Conservation (phyloP, 2,888 invertebrate species). For the Hipparchia sbordonii region DNA sequence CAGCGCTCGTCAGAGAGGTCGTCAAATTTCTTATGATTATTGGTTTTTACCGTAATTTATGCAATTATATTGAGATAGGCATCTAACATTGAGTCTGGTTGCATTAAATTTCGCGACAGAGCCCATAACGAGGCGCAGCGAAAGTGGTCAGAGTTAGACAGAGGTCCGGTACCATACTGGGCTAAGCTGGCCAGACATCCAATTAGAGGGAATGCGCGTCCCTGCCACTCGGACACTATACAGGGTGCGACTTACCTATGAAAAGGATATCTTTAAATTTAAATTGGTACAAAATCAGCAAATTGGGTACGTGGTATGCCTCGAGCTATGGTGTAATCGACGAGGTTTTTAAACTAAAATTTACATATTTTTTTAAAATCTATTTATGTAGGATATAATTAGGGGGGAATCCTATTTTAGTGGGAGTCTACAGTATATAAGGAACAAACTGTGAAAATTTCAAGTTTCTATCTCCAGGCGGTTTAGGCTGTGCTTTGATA, state of each 20-base stretch:
- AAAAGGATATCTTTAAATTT: background rate
- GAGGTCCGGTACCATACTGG: slow-evolving; percentile 64
- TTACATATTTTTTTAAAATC: too few relatives aligned
- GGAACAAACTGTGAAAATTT: too few relatives aligned
- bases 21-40: too few relatives aligned
- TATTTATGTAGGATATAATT: too few relatives aligned
- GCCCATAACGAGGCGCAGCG: slow-evolving; percentile 49
- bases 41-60: background rate
- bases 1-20: too few relatives aligned
- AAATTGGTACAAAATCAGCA: background rate
- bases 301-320: too few relatives aligned
- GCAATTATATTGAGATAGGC: background rate
- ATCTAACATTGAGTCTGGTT: background rate
- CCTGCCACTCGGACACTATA: slow-evolving; percentile 55
- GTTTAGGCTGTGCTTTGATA: too few relatives aligned
- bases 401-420: too few relatives aligned
- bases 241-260: slow-evolving; percentile 54
- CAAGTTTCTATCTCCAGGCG: too few relatives aligned
- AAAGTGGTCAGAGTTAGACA: slow-evolving; percentile 68
- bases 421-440: too few relatives aligned
- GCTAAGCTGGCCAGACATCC: slow-evolving; percentile 65
- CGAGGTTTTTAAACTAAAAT: too few relatives aligned
- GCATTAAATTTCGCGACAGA: slow-evolving; percentile 19
- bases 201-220: slow-evolving; percentile 78
- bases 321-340: too few relatives aligned